Conservation (phyloP, 2,113 vertebrate species). For the Ceuthmochares aereus region DNA sequence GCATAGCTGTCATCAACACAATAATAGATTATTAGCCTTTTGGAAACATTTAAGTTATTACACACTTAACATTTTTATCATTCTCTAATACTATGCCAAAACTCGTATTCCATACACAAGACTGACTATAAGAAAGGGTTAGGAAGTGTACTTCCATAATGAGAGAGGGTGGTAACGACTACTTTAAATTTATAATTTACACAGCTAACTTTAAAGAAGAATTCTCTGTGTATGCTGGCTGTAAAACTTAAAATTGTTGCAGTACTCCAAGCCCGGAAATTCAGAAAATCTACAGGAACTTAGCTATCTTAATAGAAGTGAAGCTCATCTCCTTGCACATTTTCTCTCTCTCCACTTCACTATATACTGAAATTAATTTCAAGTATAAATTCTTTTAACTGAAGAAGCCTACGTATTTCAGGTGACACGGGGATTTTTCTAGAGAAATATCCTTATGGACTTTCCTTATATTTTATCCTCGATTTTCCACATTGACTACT, state of each 20-base stretch:
- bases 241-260: background rate
- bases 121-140: background rate
- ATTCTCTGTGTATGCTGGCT: background rate
- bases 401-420: background rate
- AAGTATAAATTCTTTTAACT: background rate
- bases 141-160: background rate
- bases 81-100: background rate
- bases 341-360: background rate
- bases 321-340: background rate
- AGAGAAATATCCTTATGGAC: background rate
- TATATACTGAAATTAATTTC: background rate
- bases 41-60: background rate
- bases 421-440: background rate
- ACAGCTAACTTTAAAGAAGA: background rate
- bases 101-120: background rate
- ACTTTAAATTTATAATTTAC: background rate
- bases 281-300: background rate
- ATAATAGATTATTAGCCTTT: background rate
- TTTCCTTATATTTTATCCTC: background rate
- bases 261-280: background rate
- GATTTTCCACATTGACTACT: background rate
- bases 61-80: background rate
- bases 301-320: background rate
- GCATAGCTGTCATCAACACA: background rate
- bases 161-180: background rate